A percentile compares a stretch with the other conserved stretches of the same genome.
These are phyloP conservation scores for Apis cerana DNA, from an alignment of 1,140 invertebrate genomes.

Conservation along the genomic window DNA sequence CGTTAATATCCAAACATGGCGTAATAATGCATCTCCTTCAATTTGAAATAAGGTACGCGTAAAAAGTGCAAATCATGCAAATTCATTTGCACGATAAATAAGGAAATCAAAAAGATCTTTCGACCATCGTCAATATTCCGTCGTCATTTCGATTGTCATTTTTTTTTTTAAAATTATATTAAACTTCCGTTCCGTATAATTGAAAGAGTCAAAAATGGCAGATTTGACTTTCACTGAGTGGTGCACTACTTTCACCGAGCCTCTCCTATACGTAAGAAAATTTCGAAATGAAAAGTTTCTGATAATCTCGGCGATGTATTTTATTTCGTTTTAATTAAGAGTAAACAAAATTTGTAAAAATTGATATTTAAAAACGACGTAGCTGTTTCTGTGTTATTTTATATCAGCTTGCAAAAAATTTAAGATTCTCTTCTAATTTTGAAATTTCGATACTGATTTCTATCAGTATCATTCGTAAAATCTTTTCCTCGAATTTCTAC, in stretches of 20 bases:
- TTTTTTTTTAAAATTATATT: not conserved
- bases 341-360: not conserved
- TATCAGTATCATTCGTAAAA: too few relatives aligned
- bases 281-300: constrained; percentile 52
- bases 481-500: too few relatives aligned
- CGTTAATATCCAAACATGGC: constrained; percentile 6
- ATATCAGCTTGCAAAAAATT: too few relatives aligned
- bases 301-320: not conserved
- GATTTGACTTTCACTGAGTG: constrained; percentile 61
- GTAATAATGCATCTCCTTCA: not conserved
- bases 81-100: not conserved
- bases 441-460: too few relatives aligned
- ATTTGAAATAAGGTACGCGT: too few relatives aligned
- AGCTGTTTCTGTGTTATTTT: too few relatives aligned
- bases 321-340: not conserved
- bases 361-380: not conserved
- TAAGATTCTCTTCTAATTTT: too few relatives aligned
- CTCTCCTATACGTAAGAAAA: constrained; percentile 20
- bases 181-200: constrained; percentile 3
- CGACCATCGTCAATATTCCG: too few relatives aligned
- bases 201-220: not conserved
- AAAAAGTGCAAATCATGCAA: constrained; percentile 20
- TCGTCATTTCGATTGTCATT: too few relatives aligned
- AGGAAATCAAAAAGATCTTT: constrained; percentile 12
- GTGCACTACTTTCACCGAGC: constrained; percentile 56